phyloP scores from a whole-genome alignment of 2,888 invertebrate species.

The Pyrocoelia pectoralis region DNA sequence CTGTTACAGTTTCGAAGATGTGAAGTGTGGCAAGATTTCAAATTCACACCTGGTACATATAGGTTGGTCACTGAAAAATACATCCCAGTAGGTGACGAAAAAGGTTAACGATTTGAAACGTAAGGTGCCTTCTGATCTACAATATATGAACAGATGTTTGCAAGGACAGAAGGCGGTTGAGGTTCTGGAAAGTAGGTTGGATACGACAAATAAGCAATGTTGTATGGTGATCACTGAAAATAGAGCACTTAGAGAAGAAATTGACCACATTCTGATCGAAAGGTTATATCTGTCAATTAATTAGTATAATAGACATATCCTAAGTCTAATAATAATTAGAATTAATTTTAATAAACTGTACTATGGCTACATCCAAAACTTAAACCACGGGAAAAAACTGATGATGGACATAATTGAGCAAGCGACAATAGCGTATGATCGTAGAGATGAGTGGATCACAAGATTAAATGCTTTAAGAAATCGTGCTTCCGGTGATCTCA shows the following conservation, averaged over 20 bases:
- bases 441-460: slow-evolving; percentile 81
- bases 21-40: no score
- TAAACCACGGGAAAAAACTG: slow-evolving; percentile 80
- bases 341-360: slow-evolving; percentile 84
- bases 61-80: no score
- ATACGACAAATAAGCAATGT: slow-evolving; percentile 61
- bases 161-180: background rate
- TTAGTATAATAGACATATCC: no score
- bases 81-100: no score
- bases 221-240: slow-evolving; percentile 79
- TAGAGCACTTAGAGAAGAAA: slow-evolving; percentile 75
- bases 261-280: slow-evolving; percentile 83
- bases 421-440: slow-evolving; percentile 88
- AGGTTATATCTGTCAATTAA: no score
- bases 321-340: slow-evolving; percentile 56
- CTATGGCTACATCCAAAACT: slow-evolving; percentile 77
- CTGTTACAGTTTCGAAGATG: no score
- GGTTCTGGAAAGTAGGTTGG: background rate
- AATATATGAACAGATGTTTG: background rate
- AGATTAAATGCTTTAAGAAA: slow-evolving; percentile 84
- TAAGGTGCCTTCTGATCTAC: no score
- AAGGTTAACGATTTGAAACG: no score
- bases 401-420: slow-evolving; percentile 88
- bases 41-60: no score
- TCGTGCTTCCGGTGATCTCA: slow-evolving; percentile 75